Percentiles rank a stretch among this genome's conserved stretches.
phyloP scores from a whole-genome alignment of 2,888 invertebrate genomes.

The Scaptomyza tumidula region DNA sequence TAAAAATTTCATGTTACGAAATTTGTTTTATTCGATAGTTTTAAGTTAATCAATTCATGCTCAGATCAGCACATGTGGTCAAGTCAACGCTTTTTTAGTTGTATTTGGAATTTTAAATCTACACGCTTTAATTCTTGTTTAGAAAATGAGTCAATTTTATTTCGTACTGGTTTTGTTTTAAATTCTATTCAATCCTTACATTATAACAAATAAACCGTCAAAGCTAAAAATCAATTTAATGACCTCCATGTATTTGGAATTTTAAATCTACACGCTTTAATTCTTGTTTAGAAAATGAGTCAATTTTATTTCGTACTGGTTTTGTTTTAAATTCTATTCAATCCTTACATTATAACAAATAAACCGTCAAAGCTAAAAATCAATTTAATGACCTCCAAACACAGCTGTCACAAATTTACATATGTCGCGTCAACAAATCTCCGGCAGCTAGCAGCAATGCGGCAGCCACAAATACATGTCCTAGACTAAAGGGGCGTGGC shows the following conservation, averaged over 20 bases:
- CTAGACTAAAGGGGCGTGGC: constrained; percentile 56
- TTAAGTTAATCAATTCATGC: neutral
- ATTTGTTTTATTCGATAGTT: neutral
- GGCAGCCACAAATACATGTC: constrained; percentile 48
- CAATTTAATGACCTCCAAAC: constrained; percentile 68
- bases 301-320: neutral
- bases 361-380: constrained; percentile 38
- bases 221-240: constrained; percentile 65
- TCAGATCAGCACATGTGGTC: neutral
- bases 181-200: constrained; percentile 3
- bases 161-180: neutral
- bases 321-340: constrained; percentile 3
- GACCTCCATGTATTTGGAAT: neutral
- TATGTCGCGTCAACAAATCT: constrained; percentile 57
- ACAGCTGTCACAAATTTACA: constrained; percentile 69
- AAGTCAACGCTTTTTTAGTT: neutral
- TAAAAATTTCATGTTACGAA: neutral
- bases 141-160: neutral
- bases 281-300: neutral
- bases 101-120: neutral
- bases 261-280: neutral
- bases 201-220: neutral
- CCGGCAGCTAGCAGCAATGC: constrained; percentile 32
- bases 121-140: neutral
- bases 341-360: constrained; percentile 2